Base-by-base conservation (phyloP, 2,113 vertebrate species). In the Pterocles burchelli region DNA sequence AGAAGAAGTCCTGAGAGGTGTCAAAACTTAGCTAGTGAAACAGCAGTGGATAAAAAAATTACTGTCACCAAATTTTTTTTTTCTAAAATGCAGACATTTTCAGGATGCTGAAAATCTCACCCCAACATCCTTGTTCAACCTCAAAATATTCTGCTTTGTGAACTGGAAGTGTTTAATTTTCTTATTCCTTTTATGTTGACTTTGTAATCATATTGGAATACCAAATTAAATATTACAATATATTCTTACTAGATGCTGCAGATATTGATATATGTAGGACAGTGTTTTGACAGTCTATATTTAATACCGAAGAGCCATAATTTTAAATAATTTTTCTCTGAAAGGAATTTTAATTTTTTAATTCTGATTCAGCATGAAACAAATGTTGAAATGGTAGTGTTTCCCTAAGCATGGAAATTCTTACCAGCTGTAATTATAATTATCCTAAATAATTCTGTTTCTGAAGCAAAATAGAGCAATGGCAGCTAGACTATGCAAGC, bases 401-500 rank as follows among this genome's bases (percentile, higher is more conserved):
- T 80, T 92, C 52, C 34, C 29, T 16, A 7, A 86, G 43, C 0
- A 0, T 51, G 57, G 67, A 95, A 93, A 77, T 84, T 88, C 67
- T 55, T 63, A 62, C n/a, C 29, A 65, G 49, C 24, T 88, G 28
- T 76, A 95, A 84, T 93, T 90, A 84, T 65, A 95, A 78, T 92
- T 90, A 87, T 76, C 61, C 48, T 81, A 91, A 71, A 80, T 67
- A 89, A 72, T 90, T 84, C 52, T 67, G 26, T 86, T 89, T 88
- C 80, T 84, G 73, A 93, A 93, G 78, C 51, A 62, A 91, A 80
- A 77, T 18, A 90, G 55, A 88, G 74, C 71, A 94, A 86, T 45
- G 70, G 25, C 51, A 83, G 43, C 43, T 80, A 83, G 48, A 91
- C 48, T 86, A 71, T 59, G 38, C 46, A 95, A 75, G 63, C 51